Conservation (phyloP, 1,140 invertebrate genomes). For the Drosophila yakuba region DNA sequence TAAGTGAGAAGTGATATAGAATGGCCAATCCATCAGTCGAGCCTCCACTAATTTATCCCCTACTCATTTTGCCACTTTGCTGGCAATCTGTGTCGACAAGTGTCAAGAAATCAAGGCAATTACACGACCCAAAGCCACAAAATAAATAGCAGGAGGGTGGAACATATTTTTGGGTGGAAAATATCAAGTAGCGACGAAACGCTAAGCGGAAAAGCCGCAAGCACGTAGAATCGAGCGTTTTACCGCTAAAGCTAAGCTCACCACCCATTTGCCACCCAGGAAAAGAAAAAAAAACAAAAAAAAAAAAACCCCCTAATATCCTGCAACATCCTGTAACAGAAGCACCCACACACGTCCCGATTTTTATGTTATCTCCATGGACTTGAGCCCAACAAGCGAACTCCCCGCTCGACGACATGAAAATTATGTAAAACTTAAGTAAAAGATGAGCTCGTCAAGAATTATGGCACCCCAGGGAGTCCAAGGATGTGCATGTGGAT, state of each 20-base stretch:
- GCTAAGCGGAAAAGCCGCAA: slow-evolving; percentile 65
- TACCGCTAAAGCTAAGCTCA: slow-evolving; percentile 64
- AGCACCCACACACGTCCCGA: slow-evolving; percentile 62
- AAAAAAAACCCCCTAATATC: no score
- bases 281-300: neutral
- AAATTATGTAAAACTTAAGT: slow-evolving; percentile 85
- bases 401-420: slow-evolving; percentile 72
- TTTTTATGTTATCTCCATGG: slow-evolving; percentile 80
- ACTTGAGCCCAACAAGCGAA: slow-evolving; percentile 45
- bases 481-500: slow-evolving; percentile 53
- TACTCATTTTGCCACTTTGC: slow-evolving; percentile 13
- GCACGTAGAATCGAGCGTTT: slow-evolving; percentile 76
- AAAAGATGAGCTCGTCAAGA: slow-evolving; percentile 85
- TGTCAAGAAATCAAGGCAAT: slow-evolving; percentile 63
- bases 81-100: slow-evolving; percentile 57
- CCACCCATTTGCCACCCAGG: neutral
- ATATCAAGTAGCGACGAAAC: slow-evolving; percentile 2
- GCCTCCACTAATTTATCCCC: neutral
- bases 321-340: neutral
- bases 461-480: slow-evolving; percentile 84
- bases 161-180: neutral
- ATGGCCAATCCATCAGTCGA: slow-evolving; percentile 41
- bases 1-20: slow-evolving; percentile 5
- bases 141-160: neutral
- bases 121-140: slow-evolving; percentile 37